Conservation (phyloP, 2,888 invertebrate genomes). For the Pheosia gnoma region DNA sequence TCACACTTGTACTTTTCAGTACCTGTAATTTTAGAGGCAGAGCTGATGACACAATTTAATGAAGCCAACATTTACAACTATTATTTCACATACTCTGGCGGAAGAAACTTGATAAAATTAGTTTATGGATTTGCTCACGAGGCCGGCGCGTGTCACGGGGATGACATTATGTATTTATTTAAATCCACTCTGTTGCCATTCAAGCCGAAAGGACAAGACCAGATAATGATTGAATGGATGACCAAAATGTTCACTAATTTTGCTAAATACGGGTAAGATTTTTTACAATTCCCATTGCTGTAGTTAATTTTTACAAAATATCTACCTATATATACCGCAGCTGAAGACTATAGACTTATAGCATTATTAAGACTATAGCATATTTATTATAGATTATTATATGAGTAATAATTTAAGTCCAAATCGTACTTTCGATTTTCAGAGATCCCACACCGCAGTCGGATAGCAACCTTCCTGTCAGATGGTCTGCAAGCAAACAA, state of each 20-base stretch:
- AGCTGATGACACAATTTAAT: conserved; percentile 39
- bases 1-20: conserved; percentile 69
- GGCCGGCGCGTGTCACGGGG: conserved; percentile 66
- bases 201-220: conserved; percentile 50
- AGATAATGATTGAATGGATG: conserved; percentile 57
- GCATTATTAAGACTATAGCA: too few species aligned
- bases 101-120: conserved; percentile 62
- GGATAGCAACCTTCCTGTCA: conserved; percentile 40
- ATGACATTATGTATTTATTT: conserved; percentile 69
- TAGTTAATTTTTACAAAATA: not conserved
- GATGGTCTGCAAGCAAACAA: conserved; percentile 55
- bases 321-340: too few species aligned
- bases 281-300: not conserved
- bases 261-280: conserved; percentile 67
- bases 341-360: too few species aligned
- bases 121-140: conserved; percentile 45
- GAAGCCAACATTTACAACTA: conserved; percentile 62
- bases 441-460: conserved; percentile 58
- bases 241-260: conserved; percentile 71
- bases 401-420: not conserved
- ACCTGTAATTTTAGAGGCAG: conserved; percentile 62
- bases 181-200: conserved; percentile 57
- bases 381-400: too few species aligned
- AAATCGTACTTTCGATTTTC: conserved; percentile 30
- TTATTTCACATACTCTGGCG: conserved; percentile 65